Conservation (phyloP, 2,797 vertebrate species). For the Margarornis squamiger region DNA sequence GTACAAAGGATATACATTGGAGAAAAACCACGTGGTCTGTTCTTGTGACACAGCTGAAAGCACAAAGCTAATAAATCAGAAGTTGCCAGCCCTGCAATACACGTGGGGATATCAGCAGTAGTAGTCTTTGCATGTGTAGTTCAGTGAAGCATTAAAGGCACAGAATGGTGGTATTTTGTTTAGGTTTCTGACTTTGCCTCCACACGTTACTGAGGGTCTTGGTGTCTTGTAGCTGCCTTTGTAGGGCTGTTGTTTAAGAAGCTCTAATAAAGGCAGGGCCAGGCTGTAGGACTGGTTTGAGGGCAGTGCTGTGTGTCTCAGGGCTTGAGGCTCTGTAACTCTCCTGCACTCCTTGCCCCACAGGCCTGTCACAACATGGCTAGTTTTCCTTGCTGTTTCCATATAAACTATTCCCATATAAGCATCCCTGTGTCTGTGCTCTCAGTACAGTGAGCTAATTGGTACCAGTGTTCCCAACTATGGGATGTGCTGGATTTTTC, state of each 20-base stretch:
- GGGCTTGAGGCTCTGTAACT: not conserved
- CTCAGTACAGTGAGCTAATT: not conserved
- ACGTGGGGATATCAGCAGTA: not conserved
- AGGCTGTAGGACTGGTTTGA: not conserved
- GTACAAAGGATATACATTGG: accelerated
- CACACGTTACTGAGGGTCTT: not conserved
- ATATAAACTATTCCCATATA: not conserved
- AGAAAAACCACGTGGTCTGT: accelerated
- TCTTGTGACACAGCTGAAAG: not conserved
- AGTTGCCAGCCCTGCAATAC: not conserved
- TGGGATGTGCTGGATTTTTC: not conserved
- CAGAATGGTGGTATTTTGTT: not conserved
- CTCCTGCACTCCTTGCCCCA: not conserved
- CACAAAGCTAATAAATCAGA: not conserved
- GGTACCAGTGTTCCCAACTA: not conserved
- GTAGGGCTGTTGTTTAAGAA: not conserved
- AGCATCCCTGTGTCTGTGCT: not conserved
- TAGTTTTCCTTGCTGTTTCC: not conserved
- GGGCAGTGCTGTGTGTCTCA: not conserved
- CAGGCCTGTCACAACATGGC: not conserved
- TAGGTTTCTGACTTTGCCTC: not conserved
- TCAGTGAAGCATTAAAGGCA: not conserved
- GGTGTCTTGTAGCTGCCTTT: not conserved
- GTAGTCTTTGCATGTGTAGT: not conserved
- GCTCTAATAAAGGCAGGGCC: not conserved